phyloP scores from a whole-genome alignment of 1,140 invertebrate genomes.

The Trissolcus basalis region DNA sequence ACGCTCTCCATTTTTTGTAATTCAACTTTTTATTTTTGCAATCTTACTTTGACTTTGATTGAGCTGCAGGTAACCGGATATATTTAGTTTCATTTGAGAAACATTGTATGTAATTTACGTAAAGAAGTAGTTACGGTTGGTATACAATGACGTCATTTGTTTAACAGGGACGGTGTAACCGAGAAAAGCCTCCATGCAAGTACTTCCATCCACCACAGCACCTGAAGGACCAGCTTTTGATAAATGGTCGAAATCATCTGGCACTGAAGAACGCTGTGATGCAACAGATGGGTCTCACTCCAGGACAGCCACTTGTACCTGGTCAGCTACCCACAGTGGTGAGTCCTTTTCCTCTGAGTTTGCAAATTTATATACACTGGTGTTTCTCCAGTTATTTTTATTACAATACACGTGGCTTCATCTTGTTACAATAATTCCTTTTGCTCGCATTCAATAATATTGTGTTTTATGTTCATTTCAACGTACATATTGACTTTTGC shows the following conservation, averaged over 20 bases:
- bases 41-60: too few species aligned
- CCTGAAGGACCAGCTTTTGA: slow-evolving; percentile 98
- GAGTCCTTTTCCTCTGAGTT: slow-evolving; percentile 75
- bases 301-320: slow-evolving; percentile 89
- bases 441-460: slow-evolving; percentile 32
- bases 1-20: too few species aligned
- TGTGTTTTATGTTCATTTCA: slow-evolving; percentile 19
- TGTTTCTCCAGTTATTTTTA: slow-evolving; percentile 36
- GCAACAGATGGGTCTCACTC: slow-evolving; percentile 95
- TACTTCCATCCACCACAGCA: slow-evolving; percentile 99
- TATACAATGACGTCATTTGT: slow-evolving; percentile 49
- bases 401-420: slow-evolving; percentile 46
- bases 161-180: slow-evolving; percentile 98
- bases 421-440: slow-evolving; percentile 41
- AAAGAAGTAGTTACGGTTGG: background rate
- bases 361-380: slow-evolving; percentile 18
- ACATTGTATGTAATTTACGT: background rate
- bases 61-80: too few species aligned
- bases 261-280: slow-evolving; percentile 97
- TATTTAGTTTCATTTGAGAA: background rate
- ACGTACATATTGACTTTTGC: slow-evolving; percentile 33
- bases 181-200: slow-evolving; percentile 99
- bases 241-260: slow-evolving; percentile 99
- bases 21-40: too few species aligned
- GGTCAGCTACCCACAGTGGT: slow-evolving; percentile 94